These are phyloP conservation scores for Xiphorhynchus erythropygius DNA, from an alignment of 2,797 vertebrate species.

Conservation along the genomic window DNA sequence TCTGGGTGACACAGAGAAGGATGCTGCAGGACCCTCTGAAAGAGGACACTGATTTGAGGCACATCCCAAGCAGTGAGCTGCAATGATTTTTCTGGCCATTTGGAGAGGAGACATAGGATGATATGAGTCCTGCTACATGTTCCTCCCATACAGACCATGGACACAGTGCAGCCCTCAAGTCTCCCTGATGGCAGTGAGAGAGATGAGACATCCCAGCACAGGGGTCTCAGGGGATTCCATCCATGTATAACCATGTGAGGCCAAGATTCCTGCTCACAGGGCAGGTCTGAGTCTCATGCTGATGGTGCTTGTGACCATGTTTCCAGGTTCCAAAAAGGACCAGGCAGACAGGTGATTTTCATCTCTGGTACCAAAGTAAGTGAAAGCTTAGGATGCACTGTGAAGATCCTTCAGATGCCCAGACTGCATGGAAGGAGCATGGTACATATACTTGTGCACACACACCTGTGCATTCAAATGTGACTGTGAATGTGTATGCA, in stretches of 20 bases:
- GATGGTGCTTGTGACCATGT: neutral
- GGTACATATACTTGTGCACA: fast-evolving
- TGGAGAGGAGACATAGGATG: neutral
- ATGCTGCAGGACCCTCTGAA: neutral
- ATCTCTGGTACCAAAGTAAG: neutral
- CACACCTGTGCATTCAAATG: fast-evolving
- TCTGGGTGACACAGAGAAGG: neutral
- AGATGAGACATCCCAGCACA: fast-evolving
- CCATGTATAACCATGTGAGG: fast-evolving
- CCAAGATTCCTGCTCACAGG: fast-evolving
- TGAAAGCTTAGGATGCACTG: too few relatives aligned
- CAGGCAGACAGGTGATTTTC: neutral
- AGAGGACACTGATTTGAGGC: neutral
- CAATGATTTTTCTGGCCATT: neutral
- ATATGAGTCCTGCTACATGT: fast-evolving
- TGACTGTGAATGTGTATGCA: too few relatives aligned
- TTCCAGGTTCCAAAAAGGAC: neutral
- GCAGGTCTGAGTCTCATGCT: fast-evolving
- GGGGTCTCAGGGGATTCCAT: neutral
- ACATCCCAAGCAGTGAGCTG: neutral
- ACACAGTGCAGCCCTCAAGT: neutral
- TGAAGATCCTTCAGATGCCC: neutral
- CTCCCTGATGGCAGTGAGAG: fast-evolving
- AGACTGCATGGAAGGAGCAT: fast-evolving
- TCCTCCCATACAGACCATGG: neutral